Conservation (phyloP, 1,140 invertebrate species). For the Antheraea pernyi region DNA sequence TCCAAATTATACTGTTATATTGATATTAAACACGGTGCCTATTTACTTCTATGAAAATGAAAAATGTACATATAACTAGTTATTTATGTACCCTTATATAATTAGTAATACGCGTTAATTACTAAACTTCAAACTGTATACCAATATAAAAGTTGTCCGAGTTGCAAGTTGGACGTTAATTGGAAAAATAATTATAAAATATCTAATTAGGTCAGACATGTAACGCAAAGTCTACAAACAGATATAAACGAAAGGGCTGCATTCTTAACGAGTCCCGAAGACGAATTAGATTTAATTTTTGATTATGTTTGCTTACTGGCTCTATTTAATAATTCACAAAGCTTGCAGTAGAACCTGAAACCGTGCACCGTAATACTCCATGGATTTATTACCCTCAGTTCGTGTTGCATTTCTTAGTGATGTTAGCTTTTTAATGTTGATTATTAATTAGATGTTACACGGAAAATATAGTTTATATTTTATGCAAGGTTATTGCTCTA, state of each 20-base stretch:
- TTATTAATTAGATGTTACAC: too few relatives aligned
- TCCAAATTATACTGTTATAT: too few relatives aligned
- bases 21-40: too few relatives aligned
- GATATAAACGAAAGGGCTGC: slow-evolving; percentile 45
- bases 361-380: slow-evolving; percentile 15
- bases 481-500: too few relatives aligned
- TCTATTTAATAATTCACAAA: slow-evolving; percentile 52
- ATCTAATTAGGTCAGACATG: not conserved
- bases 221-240: not conserved
- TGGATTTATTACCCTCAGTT: slow-evolving; percentile 8
- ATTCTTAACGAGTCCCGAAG: slow-evolving; percentile 58
- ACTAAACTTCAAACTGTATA: too few relatives aligned
- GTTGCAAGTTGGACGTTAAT: not conserved
- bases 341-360: slow-evolving; percentile 19
- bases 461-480: too few relatives aligned
- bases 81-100: too few relatives aligned
- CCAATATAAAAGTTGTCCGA: not conserved
- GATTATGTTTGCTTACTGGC: slow-evolving; percentile 68
- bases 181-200: not conserved
- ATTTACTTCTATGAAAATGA: too few relatives aligned
- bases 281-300: slow-evolving; percentile 75
- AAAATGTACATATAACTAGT: too few relatives aligned
- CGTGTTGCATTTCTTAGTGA: not conserved
- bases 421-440: not conserved
- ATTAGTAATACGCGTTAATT: too few relatives aligned